These are phyloP conservation scores for Acanthosepion esculentum DNA, from an alignment of 2,888 invertebrate genomes.

Conservation along the genomic window DNA sequence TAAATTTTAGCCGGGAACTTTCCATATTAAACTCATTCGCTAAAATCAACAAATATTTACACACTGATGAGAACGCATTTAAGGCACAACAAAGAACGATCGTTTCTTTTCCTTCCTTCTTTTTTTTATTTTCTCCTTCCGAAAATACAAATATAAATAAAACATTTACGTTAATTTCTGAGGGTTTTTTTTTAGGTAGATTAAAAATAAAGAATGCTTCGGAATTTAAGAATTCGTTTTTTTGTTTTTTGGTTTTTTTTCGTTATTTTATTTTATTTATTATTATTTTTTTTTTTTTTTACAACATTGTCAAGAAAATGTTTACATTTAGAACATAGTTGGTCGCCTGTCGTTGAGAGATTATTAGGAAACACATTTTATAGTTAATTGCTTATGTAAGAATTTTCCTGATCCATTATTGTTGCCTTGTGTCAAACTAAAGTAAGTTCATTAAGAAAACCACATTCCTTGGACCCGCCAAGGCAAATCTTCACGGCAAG, in stretches of 20 bases:
- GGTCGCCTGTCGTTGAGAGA: neutral
- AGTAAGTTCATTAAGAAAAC: too few relatives aligned
- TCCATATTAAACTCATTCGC: neutral
- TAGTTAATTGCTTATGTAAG: neutral
- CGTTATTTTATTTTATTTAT: neutral
- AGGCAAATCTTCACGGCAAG: too few relatives aligned
- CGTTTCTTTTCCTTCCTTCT: too few relatives aligned
- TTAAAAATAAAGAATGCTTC: neutral
- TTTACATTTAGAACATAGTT: neutral
- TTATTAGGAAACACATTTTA: too few relatives aligned
- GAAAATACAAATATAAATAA: neutral
- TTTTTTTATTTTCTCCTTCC: too few relatives aligned
- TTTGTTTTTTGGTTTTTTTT: neutral
- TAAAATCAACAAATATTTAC: neutral
- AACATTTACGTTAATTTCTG: neutral
- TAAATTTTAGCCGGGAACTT: conserved; percentile 3
- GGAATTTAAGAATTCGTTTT: neutral
- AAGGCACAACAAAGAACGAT: neutral
- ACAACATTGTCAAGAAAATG: neutral
- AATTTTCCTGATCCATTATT: too few relatives aligned
- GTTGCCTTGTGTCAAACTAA: too few relatives aligned
- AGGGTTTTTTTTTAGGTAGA: neutral
- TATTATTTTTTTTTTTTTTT: too few relatives aligned
- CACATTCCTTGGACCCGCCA: too few relatives aligned
- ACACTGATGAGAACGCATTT: neutral